Percentiles rank a stretch among this genome's conserved stretches.
Evolutionary conservation across 1,140 invertebrate genomes (phyloP).

Genomic region (Eueides isabella): DNA sequence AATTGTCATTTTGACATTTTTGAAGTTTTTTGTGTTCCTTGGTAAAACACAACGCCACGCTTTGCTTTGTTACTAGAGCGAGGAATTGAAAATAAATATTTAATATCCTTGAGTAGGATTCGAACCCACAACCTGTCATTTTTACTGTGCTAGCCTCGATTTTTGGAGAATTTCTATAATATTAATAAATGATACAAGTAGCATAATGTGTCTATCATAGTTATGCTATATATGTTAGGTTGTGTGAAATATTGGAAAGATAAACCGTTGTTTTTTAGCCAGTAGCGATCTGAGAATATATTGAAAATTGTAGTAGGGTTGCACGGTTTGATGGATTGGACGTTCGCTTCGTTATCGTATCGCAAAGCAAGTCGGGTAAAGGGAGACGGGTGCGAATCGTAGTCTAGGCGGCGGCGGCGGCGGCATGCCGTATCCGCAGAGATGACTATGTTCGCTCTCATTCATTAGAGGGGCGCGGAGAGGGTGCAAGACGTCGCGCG

Average conservation of each 20-base stretch:
- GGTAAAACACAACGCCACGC: no score
- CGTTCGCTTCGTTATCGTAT: conserved; percentile 58
- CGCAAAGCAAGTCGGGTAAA: conserved; percentile 56
- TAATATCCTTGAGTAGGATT: no score
- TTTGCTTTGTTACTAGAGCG: no score
- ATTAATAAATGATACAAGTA: not conserved
- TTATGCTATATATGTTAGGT: not conserved
- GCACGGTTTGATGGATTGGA: conserved; percentile 54
- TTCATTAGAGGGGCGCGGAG: conserved; percentile 74
- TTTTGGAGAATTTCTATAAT: no score
- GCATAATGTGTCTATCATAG: conserved; percentile 4
- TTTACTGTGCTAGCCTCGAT: no score
- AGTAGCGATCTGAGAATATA: conserved; percentile 26
- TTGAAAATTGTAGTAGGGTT: conserved; percentile 42
- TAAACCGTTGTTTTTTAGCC: conserved; percentile 6
- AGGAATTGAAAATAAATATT: no score
- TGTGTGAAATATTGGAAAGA: conserved; percentile 8
- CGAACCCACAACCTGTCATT: no score
- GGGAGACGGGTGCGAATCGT: conserved; percentile 48
- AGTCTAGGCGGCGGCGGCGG: conserved; percentile 57
- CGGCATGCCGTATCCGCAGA: conserved; percentile 74
- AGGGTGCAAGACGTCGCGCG: conserved; percentile 74
- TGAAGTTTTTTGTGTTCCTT: no score
- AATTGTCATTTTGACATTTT: no score
- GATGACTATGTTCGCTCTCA: conserved; percentile 79